These are phyloP conservation scores for Corythornis madagascariensis DNA, from an alignment of 2,113 vertebrate species.

Conservation along the genomic window DNA sequence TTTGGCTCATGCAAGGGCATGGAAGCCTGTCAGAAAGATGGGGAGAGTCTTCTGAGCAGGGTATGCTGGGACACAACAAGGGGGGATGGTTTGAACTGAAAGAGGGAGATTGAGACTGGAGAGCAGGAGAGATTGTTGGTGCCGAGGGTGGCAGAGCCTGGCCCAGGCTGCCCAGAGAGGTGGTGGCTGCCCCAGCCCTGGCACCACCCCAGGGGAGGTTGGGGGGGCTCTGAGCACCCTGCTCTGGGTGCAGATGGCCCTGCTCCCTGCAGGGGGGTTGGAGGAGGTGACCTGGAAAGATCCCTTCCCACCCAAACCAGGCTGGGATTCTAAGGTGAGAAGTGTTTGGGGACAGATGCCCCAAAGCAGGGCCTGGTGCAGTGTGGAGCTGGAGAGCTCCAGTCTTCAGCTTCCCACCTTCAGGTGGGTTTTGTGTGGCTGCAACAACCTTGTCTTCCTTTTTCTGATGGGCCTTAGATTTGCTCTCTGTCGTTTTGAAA, in stretches of 20 bases:
- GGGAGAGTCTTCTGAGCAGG: background rate
- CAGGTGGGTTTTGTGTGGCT: background rate
- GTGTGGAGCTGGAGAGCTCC: background rate
- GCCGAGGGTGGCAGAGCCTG: too few relatives aligned
- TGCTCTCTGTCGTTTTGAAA: background rate
- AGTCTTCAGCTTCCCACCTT: background rate
- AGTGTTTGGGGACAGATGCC: background rate
- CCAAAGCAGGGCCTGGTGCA: background rate
- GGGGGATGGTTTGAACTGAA: background rate
- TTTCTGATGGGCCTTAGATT: rapidly evolving
- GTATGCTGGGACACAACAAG: background rate
- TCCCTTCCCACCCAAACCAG: background rate
- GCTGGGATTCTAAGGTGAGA: background rate
- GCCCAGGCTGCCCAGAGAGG: too few relatives aligned
- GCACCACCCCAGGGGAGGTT: background rate
- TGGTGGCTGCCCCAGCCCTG: background rate
- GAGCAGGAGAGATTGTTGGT: background rate
- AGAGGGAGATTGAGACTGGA: background rate
- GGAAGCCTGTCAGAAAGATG: background rate
- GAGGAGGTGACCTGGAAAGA: too few relatives aligned
- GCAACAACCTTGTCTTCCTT: background rate
- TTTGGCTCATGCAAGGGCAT: background rate
- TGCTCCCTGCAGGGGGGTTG: background rate
- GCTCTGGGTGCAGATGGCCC: background rate
- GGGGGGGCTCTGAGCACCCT: background rate